A percentile compares a stretch with the other conserved stretches of the same genome.
Evolutionary conservation across 35 echinoderm and acorn worm species (phyloP).

Genomic region (Ophioderma brevispina): DNA sequence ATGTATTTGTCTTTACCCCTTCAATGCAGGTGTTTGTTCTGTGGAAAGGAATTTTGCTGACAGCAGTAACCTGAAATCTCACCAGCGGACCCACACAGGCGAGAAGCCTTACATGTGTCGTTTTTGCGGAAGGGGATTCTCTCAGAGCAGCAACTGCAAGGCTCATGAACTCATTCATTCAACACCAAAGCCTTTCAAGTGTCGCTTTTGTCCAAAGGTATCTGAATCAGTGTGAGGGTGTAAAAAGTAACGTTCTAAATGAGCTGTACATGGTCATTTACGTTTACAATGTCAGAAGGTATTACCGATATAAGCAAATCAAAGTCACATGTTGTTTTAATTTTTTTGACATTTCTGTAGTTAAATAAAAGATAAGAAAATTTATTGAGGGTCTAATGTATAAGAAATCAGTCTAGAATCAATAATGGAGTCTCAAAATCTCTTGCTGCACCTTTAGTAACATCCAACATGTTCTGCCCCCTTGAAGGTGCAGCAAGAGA

Average conservation of each 20-base stretch:
- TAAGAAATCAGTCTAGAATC: no score
- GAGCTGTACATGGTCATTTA: not conserved
- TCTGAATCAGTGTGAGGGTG: not conserved
- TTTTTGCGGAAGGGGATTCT: constrained; percentile 73
- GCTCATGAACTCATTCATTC: constrained; percentile 70
- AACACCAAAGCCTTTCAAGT: constrained; percentile 64
- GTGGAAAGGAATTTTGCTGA: constrained; percentile 74
- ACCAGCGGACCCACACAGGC: constrained; percentile 77
- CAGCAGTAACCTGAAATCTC: constrained; percentile 46
- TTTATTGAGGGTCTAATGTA: no score
- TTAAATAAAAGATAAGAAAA: no score
- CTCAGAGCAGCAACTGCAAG: constrained; percentile 42
- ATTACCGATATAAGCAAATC: no score
- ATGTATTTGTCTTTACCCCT: not conserved
- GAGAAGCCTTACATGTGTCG: constrained; percentile 70
- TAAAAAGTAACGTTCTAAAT: not conserved
- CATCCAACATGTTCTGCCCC: no score
- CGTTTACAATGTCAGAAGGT: no score
- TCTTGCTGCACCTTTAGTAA: no score
- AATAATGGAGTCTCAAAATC: no score
- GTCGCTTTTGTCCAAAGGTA: constrained; percentile 21
- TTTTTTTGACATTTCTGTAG: no score
- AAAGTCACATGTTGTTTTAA: not conserved
- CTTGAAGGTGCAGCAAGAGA: no score
- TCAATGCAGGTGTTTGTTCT: constrained; percentile 22